Percentiles rank a stretch among this genome's conserved stretches.
These are phyloP conservation scores for Trissolcus brochymenae DNA, from an alignment of 2,888 invertebrate species.

Conservation along the genomic window DNA sequence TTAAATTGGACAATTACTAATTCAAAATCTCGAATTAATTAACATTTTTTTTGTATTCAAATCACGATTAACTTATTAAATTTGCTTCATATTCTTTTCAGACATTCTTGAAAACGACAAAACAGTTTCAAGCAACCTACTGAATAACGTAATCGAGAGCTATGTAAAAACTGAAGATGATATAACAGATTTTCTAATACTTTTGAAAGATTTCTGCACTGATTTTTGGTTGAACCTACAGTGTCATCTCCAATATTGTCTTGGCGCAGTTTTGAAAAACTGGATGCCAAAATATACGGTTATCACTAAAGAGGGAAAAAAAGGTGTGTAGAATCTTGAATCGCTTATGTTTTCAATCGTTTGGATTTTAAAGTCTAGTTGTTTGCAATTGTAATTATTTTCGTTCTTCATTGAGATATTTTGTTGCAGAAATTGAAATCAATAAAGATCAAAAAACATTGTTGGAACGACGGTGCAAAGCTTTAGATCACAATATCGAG, in stretches of 20 bases:
- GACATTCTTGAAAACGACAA: constrained; percentile 68
- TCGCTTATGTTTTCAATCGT: too few species aligned
- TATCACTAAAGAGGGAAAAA: constrained; percentile 42
- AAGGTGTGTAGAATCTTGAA: constrained; percentile 55
- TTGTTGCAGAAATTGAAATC: constrained; percentile 64
- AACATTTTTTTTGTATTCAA: neutral
- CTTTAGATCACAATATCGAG: constrained; percentile 68
- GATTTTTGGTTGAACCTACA: constrained; percentile 75
- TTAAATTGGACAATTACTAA: neutral
- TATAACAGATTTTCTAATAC: constrained; percentile 45
- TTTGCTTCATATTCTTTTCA: constrained; percentile 43
- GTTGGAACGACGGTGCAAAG: constrained; percentile 69
- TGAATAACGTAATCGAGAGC: constrained; percentile 64
- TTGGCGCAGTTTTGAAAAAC: constrained; percentile 71
- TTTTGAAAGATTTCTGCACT: constrained; percentile 75
- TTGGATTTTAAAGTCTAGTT: neutral
- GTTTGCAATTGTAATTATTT: neutral
- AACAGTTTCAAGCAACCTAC: constrained; percentile 64
- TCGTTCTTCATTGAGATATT: neutral
- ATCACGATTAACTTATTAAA: neutral
- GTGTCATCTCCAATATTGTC: constrained; percentile 72
- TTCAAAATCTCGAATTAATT: neutral
- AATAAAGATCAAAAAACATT: constrained; percentile 64
- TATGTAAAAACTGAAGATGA: constrained; percentile 59
- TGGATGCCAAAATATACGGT: constrained; percentile 75